Evolutionary conservation across 2,113 vertebrate genomes (phyloP), one percentile per base, ranked within the genome.

Genomic region (Columbina picui): DNA sequence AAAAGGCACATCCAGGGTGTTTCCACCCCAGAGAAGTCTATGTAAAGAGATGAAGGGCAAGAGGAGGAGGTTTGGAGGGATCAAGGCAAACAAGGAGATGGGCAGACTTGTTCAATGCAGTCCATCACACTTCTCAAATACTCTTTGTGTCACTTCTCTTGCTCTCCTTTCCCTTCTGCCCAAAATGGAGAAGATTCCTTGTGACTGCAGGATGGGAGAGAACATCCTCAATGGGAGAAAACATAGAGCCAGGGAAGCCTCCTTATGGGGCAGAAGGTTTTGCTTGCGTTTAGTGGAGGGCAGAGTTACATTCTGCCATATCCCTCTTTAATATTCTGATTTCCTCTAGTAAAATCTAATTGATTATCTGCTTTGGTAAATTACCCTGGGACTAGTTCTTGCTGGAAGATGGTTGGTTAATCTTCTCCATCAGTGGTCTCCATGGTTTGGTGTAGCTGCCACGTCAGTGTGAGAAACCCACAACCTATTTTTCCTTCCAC

Each of bases 381-480:
- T 29, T 60, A 7, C 14, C 39, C 25, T 34, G 25, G 32, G 21
- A 32, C 12, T 26, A 9, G 53, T 6, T 32, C 26, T 59, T 56
- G 4, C 27, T 67, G 65, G 56, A n/a, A n/a, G 61, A 23, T 18
- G 32, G 26, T n/a, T 19, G 43, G 17, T 45, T 45, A 1, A 47
- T 5, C 12, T 38, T 38, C 52, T 19, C 25, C 26, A 6, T 45
- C 7, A 3, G 18, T 57, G 45, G 21, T 80, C 27, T 53, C 27
- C 67, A 14, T 14, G 74, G 30, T 0, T 27, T 43, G 17, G 12
- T 3, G 2, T 5, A 56, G 43, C 29, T 38, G 27, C 49, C 59
- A 6, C 0, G 21, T 25, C 41, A 11, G 22, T 0, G 1, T 34
- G 15, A 60, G 17, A 56, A 64, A 41, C 1, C 12, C 38, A 14